Percentiles rank a stretch among this genome's conserved stretches.
Evolutionary conservation across 2,797 vertebrate genomes (phyloP).

Genomic region (Schizopygopsis malacanthus): DNA sequence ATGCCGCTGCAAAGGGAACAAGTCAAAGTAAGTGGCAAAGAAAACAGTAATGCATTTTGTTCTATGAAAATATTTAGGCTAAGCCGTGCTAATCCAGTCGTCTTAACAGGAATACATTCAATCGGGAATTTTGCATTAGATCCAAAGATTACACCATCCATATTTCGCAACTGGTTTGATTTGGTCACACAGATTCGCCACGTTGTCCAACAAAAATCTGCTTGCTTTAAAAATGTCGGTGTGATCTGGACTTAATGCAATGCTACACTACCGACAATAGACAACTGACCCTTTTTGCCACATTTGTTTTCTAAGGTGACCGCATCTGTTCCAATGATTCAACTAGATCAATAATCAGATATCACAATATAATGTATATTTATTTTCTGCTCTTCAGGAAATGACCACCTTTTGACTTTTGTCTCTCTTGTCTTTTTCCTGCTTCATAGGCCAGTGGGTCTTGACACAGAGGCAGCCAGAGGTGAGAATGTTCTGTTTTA

Average conservation of each 20-base stretch:
- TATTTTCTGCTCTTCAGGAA: conserved; percentile 1
- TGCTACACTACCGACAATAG: not conserved
- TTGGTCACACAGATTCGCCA: not conserved
- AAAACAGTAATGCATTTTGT: conserved; percentile 4
- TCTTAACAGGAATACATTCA: not conserved
- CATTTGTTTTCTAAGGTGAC: not conserved
- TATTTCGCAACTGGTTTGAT: not conserved
- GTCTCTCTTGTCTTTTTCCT: not conserved
- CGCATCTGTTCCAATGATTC: not conserved
- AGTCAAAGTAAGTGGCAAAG: conserved; percentile 76
- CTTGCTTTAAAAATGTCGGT: not conserved
- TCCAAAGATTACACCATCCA: not conserved
- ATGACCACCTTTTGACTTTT: not conserved
- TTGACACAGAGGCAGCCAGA: conserved; percentile 77
- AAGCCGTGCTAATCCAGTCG: not conserved
- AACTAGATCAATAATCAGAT: not conserved
- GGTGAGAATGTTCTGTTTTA: conserved; percentile 69
- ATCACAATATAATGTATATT: not conserved
- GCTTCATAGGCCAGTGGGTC: conserved; percentile 72
- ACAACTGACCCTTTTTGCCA: not conserved
- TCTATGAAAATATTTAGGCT: not conserved
- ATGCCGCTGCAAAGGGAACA: conserved; percentile 85
- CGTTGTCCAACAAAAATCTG: not conserved
- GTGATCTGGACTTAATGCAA: not conserved
- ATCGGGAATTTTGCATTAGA: not conserved